Base-by-base conservation (phyloP, 2,888 invertebrate species). In the Podabrus alpinus region DNA sequence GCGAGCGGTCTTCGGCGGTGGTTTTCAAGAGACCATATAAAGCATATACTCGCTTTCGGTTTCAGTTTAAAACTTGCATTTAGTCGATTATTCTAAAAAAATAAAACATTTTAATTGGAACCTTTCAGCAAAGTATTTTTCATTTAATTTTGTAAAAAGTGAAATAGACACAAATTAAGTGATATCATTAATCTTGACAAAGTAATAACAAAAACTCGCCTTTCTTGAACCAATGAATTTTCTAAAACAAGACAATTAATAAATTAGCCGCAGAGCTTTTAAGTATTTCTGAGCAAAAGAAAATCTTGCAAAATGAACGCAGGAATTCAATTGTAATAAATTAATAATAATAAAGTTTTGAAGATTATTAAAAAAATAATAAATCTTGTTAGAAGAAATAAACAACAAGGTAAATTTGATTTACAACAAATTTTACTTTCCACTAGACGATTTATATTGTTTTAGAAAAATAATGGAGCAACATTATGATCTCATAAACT, bases 401-500 rank as follows among this genome's bases (percentile, higher is more conserved):
- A 45, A 45, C 45, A 45, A 45, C n/a, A 45, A 45, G 45, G 45
- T 45, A 45, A 45, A 45, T 45, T 45, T 45, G 45, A 45, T 45
- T 45, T 45, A 45, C 45, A 45, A 45, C 45, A 45, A 45, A 45
- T 45, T 45, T 45, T 45, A 45, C 45, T n/a, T 45, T 45, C 45
- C 45, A 45, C 45, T 45, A 45, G 45, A 45, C 45, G 45, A 45
- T 45, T 45, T 45, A 45, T 45, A 45, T 45, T 45, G 45, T 45
- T 45, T 45, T 45, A 45, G 45, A 45, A 45, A 45, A 45, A 45
- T 45, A 45, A 45, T 45, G 45, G 45, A 45, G n/a, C 45, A n/a
- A 45, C 45, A 73, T 69, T 73, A 73, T 70, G 67, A 74, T 66
- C 68, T 66, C 68, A 70, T 74, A 70, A 74, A 74, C 70, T 70